Evolutionary conservation across 2,113 vertebrate species (phyloP).

Genomic region (Poeciliopsis retropinna): DNA sequence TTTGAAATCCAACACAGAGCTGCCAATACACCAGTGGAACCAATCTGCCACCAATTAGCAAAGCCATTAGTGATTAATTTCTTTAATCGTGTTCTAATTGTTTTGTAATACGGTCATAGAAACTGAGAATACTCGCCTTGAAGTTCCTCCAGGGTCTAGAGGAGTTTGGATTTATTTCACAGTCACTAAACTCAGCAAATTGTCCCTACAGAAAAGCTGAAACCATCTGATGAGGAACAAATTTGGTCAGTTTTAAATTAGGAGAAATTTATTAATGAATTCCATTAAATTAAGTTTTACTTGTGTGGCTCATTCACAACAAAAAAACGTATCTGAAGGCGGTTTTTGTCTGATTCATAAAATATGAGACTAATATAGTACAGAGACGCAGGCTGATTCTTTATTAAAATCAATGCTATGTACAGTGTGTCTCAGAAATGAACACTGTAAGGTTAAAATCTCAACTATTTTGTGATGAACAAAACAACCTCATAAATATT

Average conservation of each 20-base stretch:
- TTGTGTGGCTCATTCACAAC: background rate
- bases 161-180: background rate
- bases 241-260: background rate
- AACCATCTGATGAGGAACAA: background rate
- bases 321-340: background rate
- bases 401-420: background rate
- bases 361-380: background rate
- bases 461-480: no score
- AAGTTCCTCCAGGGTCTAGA: conserved; percentile 2
- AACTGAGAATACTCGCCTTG: background rate
- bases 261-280: background rate
- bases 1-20: conserved; percentile 1
- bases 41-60: conserved; percentile 27
- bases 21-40: conserved; percentile 36
- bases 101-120: conserved; percentile 20
- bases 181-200: background rate
- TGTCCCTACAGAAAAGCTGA: background rate
- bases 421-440: no score
- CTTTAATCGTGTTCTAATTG: conserved; percentile 32
- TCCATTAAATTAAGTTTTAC: background rate
- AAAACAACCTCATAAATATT: no score
- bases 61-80: conserved; percentile 16
- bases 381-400: background rate
- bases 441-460: no score
- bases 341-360: background rate